A percentile compares a stretch with the other conserved stretches of the same genome.
These are phyloP conservation scores for Typhlomys cinereus DNA, from an alignment of 2,113 vertebrate genomes.

Conservation along the genomic window DNA sequence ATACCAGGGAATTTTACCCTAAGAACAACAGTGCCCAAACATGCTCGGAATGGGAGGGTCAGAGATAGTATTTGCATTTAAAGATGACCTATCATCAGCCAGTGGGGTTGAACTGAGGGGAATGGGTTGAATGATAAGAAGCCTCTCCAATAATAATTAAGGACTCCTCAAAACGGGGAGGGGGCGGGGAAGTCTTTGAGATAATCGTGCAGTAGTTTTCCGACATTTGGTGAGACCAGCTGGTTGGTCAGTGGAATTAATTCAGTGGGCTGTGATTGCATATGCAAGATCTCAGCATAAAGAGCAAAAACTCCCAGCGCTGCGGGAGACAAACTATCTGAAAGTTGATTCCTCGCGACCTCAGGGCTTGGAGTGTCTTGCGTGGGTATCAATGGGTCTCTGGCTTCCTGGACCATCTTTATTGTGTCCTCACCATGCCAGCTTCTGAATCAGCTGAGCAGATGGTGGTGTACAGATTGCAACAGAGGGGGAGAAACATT, in stretches of 20 bases:
- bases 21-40: not conserved
- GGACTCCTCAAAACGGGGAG: not conserved
- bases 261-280: not conserved
- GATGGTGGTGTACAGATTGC: constrained; percentile 52
- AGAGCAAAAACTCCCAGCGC: not conserved
- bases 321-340: not conserved
- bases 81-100: not conserved
- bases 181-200: not conserved
- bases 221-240: not conserved
- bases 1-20: not conserved
- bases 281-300: not conserved
- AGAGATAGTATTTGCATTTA: not conserved
- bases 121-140: not conserved
- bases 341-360: not conserved
- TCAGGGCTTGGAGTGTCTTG: not conserved
- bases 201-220: not conserved
- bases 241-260: not conserved
- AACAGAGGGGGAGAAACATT: not conserved
- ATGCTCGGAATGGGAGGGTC: not conserved
- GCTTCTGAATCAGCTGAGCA: constrained; percentile 15
- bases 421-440: not conserved
- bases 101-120: not conserved
- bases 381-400: not conserved
- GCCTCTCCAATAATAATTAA: not conserved
- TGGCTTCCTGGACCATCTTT: constrained; percentile 9